phyloP scores from a whole-genome alignment of 2,797 vertebrate species.

The Tragopan temminckii region DNA sequence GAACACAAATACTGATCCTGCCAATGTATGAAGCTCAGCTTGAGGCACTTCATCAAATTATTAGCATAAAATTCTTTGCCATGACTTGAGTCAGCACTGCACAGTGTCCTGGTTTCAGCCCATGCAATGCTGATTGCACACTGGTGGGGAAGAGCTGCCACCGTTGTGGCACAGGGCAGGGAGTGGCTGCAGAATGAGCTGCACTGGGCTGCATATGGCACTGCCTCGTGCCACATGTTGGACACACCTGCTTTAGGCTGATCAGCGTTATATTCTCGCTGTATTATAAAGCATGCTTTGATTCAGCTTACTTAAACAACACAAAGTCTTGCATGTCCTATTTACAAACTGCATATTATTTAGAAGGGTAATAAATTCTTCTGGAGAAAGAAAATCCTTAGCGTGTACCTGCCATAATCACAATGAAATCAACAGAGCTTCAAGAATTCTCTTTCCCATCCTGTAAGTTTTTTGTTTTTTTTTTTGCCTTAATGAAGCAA shows the following conservation, averaged over 20 bases:
- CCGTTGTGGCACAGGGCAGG: too few species aligned
- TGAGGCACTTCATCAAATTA: too few species aligned
- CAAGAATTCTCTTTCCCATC: background rate
- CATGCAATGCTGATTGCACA: too few species aligned
- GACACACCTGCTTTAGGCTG: background rate
- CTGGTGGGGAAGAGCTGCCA: too few species aligned
- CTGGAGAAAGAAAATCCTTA: background rate
- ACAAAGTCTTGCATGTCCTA: background rate
- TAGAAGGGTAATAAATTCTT: background rate
- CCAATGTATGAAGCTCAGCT: too few species aligned
- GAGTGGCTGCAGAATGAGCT: too few species aligned
- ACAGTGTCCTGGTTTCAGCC: too few species aligned
- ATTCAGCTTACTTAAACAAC: background rate
- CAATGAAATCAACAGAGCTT: background rate
- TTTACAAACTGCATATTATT: background rate
- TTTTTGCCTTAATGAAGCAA: background rate
- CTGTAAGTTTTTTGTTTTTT: background rate
- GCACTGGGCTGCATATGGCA: too few species aligned
- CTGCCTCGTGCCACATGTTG: too few species aligned
- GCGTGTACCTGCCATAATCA: background rate
- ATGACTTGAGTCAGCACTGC: too few species aligned
- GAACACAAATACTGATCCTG: too few species aligned
- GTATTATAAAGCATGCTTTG: background rate
- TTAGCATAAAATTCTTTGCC: too few species aligned
- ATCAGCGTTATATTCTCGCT: background rate